A percentile compares a stretch with the other conserved stretches of the same genome.
phyloP scores from a whole-genome alignment of 2,797 vertebrate genomes.

The Ptychobarbus kaznakovi region DNA sequence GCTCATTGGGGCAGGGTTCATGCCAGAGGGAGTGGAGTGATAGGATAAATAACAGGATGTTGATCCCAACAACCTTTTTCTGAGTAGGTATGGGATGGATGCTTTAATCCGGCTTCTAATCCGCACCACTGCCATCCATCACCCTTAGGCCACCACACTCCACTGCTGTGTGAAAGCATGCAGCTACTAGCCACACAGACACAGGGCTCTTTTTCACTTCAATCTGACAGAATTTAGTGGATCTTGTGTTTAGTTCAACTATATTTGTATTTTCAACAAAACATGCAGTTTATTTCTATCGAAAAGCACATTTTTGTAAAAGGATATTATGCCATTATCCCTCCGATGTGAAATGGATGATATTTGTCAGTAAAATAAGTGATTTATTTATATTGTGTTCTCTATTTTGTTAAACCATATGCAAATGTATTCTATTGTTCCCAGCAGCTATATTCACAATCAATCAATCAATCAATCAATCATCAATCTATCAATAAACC shows the following conservation, averaged over 20 bases:
- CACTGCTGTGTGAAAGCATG: not conserved
- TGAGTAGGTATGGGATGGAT: slow-evolving; percentile 33
- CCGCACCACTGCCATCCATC: slow-evolving; percentile 33
- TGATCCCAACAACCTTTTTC: slow-evolving; percentile 27
- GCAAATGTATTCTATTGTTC: too few species aligned
- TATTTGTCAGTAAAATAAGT: not conserved
- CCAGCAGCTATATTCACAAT: too few species aligned
- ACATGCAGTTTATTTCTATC: not conserved
- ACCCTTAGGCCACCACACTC: slow-evolving; percentile 10
- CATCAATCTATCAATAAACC: too few species aligned
- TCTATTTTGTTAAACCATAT: too few species aligned
- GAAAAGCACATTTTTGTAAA: not conserved
- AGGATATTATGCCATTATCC: not conserved
- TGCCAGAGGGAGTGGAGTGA: slow-evolving; percentile 23
- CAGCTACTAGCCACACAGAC: not conserved
- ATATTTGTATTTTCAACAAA: not conserved
- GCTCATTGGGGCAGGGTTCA: slow-evolving; percentile 27
- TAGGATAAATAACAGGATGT: slow-evolving; percentile 39
- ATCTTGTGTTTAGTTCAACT: not conserved
- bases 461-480: too few species aligned
- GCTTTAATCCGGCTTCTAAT: slow-evolving; percentile 44
- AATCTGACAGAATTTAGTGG: not conserved
- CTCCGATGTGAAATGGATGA: not conserved
- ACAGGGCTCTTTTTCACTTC: not conserved
- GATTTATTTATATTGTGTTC: not conserved